Conservation (phyloP, 2,888 invertebrate genomes). For the Drosophila nr. perissopoda region DNA sequence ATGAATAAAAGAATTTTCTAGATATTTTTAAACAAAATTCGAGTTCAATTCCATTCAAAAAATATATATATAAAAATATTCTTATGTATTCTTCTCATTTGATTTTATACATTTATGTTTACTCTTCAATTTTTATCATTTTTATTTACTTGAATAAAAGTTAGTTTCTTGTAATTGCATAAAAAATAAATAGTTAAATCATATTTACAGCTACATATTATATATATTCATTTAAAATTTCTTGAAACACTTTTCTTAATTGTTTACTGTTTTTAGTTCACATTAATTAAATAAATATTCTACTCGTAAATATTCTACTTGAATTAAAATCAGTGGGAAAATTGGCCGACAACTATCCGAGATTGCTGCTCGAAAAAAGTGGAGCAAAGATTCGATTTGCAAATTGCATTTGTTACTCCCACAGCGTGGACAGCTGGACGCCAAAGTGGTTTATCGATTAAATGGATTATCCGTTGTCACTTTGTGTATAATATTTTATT, state of each 20-base stretch:
- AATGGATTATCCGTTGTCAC: slow-evolving; percentile 12
- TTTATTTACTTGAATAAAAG: not conserved
- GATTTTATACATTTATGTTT: not conserved
- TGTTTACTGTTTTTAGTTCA: not conserved
- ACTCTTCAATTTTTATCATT: not conserved
- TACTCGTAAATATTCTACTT: not conserved
- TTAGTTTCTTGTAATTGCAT: not conserved
- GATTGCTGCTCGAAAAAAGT: not conserved
- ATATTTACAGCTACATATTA: not conserved
- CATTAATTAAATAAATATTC: not conserved
- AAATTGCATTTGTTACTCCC: slow-evolving; percentile 16
- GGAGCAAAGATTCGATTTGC: not conserved
- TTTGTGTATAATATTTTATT: not conserved
- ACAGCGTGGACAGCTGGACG: slow-evolving; percentile 1
- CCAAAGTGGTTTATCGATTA: slow-evolving; percentile 46
- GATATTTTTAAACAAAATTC: not conserved
- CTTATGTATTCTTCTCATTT: too few relatives aligned
- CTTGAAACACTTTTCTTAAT: not conserved
- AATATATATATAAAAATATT: too few relatives aligned
- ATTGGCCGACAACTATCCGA: not conserved
- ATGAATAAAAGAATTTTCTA: not conserved
- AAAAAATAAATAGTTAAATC: not conserved
- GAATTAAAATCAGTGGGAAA: not conserved
- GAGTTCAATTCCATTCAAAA: not conserved
- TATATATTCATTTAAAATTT: too few relatives aligned